Evolutionary conservation across 2,888 invertebrate species (phyloP).

Genomic region (Belgica antarctica): DNA sequence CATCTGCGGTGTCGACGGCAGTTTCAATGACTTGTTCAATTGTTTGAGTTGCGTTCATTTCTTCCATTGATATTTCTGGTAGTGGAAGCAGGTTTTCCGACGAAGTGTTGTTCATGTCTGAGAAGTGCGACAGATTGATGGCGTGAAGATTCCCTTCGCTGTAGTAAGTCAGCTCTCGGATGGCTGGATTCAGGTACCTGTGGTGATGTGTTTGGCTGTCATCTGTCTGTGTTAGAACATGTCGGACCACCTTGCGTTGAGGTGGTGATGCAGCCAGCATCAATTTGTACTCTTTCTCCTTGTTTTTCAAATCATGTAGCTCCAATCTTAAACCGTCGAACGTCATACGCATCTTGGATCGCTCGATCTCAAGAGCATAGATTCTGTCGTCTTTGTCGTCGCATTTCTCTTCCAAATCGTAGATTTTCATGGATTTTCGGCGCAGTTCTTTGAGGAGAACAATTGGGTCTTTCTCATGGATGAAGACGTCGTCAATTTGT

Average conservation of each 20-base stretch:
- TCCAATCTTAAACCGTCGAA: constrained; percentile 20
- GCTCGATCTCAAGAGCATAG: constrained; percentile 9
- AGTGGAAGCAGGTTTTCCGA: background rate
- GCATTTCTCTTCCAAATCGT: constrained; percentile 32
- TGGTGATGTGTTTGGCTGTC: too few species aligned
- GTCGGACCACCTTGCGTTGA: too few species aligned
- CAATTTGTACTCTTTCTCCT: background rate
- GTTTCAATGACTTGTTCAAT: background rate
- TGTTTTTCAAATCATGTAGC: constrained; percentile 21
- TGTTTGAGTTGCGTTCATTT: background rate
- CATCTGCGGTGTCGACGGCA: background rate
- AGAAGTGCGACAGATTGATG: background rate
- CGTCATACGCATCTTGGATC: constrained; percentile 18
- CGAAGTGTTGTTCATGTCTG: constrained; percentile 30
- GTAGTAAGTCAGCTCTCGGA: constrained; percentile 1
- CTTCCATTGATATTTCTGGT: background rate
- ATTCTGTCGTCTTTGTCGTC: constrained; percentile 24
- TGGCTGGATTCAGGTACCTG: background rate
- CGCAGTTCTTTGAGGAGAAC: background rate
- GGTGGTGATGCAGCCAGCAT: background rate
- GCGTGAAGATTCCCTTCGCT: background rate
- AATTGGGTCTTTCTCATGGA: background rate
- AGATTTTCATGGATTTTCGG: constrained; percentile 21
- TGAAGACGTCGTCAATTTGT: background rate
- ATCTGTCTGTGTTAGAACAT: constrained; percentile 16